phyloP scores from a whole-genome alignment of 1,140 invertebrate genomes.

The Saccostrea glomerata region DNA sequence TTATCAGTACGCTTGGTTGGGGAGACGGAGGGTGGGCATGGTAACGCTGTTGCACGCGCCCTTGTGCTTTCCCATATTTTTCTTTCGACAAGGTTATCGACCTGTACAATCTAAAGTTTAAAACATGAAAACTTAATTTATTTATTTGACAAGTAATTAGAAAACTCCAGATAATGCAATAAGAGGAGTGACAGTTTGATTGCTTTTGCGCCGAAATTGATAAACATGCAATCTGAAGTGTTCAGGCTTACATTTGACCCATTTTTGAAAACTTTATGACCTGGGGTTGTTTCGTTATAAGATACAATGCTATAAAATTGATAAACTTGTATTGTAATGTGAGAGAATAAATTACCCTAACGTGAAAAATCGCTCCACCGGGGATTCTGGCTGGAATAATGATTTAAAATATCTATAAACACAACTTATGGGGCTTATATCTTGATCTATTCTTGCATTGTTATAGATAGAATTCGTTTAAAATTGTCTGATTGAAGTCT shows the following conservation, averaged over 20 bases:
- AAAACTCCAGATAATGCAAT: background rate
- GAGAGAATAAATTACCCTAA: too few species aligned
- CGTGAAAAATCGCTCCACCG: too few species aligned
- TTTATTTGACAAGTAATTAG: slow-evolving; percentile 32
- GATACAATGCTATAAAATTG: slow-evolving; percentile 9
- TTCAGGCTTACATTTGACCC: background rate
- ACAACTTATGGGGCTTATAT: too few species aligned
- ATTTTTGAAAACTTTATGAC: background rate
- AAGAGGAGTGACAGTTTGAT: slow-evolving; percentile 12
- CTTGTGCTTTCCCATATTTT: background rate
- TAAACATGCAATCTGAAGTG: background rate
- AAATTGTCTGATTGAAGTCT: too few species aligned
- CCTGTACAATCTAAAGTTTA: background rate
- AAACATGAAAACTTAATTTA: slow-evolving; percentile 15
- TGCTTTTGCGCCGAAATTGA: background rate
- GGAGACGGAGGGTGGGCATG: slow-evolving; percentile 10
- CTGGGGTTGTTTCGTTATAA: background rate
- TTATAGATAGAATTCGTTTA: too few species aligned
- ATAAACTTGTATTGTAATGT: background rate
- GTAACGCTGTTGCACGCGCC: slow-evolving; percentile 1
- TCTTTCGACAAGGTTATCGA: background rate
- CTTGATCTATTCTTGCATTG: too few species aligned
- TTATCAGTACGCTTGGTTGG: slow-evolving; percentile 17
- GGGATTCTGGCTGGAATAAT: too few species aligned
- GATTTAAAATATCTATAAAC: too few species aligned